A percentile compares a stretch with the other conserved stretches of the same genome.
Evolutionary conservation across 2,888 invertebrate species (phyloP).

Genomic region (Hedya salicella): DNA sequence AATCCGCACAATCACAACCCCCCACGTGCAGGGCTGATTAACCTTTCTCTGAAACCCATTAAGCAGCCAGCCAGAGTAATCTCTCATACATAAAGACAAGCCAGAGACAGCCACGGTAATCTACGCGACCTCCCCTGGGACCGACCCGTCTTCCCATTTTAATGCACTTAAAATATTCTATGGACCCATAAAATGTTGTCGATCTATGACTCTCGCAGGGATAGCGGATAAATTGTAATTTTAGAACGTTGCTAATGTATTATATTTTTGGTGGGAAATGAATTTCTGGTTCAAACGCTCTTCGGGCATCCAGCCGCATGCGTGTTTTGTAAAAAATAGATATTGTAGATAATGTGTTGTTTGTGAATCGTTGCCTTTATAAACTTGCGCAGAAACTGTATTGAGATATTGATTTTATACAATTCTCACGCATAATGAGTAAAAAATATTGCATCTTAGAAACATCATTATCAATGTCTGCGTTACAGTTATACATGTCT

Average conservation of each 20-base stretch:
- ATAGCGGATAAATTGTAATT: conserved; percentile 48
- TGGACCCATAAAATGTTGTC: conserved; percentile 74
- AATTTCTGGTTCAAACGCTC: neutral
- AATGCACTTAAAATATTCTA: conserved; percentile 79
- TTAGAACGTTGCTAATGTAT: conserved; percentile 8
- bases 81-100: conserved; percentile 41
- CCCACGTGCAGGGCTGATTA: conserved; percentile 35
- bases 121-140: conserved; percentile 32
- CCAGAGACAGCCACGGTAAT: conserved; percentile 42
- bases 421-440: no score
- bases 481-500: no score
- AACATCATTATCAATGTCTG: no score
- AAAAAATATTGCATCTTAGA: no score
- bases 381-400: no score
- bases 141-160: conserved; percentile 55
- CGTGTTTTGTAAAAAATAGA: no score
- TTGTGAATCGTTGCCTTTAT: no score
- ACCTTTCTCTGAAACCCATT: conserved; percentile 37
- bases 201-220: conserved; percentile 68
- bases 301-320: no score
- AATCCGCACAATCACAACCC: conserved; percentile 26
- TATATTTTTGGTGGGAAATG: neutral
- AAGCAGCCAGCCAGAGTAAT: conserved; percentile 37
- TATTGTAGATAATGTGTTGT: no score
- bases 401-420: no score